These are phyloP conservation scores for Carapus acus DNA, from an alignment of 2,797 vertebrate species.

Conservation along the genomic window DNA sequence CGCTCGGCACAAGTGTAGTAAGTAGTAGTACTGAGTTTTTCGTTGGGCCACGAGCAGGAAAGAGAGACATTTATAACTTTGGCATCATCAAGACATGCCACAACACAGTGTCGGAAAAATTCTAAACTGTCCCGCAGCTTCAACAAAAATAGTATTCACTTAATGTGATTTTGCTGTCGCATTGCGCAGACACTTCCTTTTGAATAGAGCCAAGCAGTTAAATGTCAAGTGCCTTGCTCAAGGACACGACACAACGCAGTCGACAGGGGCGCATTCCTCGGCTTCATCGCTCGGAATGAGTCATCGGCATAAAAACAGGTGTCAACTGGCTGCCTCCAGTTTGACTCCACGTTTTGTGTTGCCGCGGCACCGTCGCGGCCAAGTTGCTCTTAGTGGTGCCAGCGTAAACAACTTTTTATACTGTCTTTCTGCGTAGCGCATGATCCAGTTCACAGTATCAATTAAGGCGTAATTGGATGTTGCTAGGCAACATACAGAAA, in stretches of 20 bases:
- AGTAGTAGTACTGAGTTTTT: too few species aligned
- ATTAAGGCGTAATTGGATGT: slow-evolving; percentile 50
- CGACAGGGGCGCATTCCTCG: background rate
- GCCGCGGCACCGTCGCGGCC: background rate
- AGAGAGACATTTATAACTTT: too few species aligned
- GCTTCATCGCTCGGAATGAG: background rate
- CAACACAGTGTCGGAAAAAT: too few species aligned
- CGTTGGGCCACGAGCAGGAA: too few species aligned
- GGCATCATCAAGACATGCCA: too few species aligned
- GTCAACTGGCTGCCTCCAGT: background rate
- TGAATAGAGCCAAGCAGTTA: too few species aligned
- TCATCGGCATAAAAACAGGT: background rate
- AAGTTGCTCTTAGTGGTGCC: slow-evolving; percentile 16
- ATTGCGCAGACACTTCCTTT: too few species aligned
- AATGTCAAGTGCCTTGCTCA: slow-evolving; percentile 2
- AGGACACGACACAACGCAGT: background rate
- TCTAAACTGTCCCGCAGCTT: too few species aligned
- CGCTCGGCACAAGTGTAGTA: too few species aligned
- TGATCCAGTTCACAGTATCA: slow-evolving; percentile 44
- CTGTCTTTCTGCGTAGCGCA: slow-evolving; percentile 18
- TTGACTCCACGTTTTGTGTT: slow-evolving; percentile 1
- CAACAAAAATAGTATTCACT: too few species aligned
- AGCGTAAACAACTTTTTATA: slow-evolving; percentile 39
- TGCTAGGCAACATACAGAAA: slow-evolving; percentile 59
- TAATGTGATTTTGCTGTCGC: too few species aligned